Conservation (phyloP, 2,888 invertebrate genomes). For the Sinodicranocentrus sp. region DNA sequence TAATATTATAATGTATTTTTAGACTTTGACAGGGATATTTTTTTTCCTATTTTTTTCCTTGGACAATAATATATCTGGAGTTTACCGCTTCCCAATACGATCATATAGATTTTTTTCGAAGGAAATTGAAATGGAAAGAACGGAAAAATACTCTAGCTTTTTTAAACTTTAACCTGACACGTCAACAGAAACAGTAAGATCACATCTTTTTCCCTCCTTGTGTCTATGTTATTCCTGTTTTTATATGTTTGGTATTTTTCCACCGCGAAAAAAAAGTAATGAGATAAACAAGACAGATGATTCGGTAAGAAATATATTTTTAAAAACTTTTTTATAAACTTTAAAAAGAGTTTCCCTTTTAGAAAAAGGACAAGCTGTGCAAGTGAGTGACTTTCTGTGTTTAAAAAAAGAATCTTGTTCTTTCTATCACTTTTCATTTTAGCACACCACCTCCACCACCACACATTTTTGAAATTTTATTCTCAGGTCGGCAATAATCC, state of each 20-base stretch:
- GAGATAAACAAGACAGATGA: slow-evolving; percentile 49
- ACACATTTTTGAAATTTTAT: background rate
- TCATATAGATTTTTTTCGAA: slow-evolving; percentile 19
- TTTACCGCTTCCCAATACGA: slow-evolving; percentile 4
- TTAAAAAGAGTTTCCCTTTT: background rate
- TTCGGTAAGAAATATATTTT: slow-evolving; percentile 29
- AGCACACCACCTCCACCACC: background rate
- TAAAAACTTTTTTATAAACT: slow-evolving; percentile 50
- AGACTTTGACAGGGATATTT: slow-evolving; percentile 70
- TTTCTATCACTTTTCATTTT: slow-evolving; percentile 24
- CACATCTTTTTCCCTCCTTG: slow-evolving; percentile 23
- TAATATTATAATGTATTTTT: slow-evolving; percentile 70
- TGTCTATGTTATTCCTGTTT: background rate
- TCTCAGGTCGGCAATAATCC: slow-evolving; percentile 39
- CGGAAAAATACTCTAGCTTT: slow-evolving; percentile 18
- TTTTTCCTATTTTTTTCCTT: slow-evolving; percentile 12
- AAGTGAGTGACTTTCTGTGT: slow-evolving; percentile 44
- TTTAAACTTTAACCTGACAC: slow-evolving; percentile 52
- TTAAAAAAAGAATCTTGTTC: background rate
- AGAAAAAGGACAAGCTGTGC: slow-evolving; percentile 44
- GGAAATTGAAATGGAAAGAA: slow-evolving; percentile 12
- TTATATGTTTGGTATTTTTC: slow-evolving; percentile 13
- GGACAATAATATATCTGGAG: slow-evolving; percentile 45
- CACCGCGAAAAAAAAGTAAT: slow-evolving; percentile 40
- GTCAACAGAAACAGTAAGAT: slow-evolving; percentile 43